A percentile compares a stretch with the other conserved stretches of the same genome.
Evolutionary conservation across 2,113 vertebrate species (phyloP).

Genomic region (Dascyllus trimaculatus): DNA sequence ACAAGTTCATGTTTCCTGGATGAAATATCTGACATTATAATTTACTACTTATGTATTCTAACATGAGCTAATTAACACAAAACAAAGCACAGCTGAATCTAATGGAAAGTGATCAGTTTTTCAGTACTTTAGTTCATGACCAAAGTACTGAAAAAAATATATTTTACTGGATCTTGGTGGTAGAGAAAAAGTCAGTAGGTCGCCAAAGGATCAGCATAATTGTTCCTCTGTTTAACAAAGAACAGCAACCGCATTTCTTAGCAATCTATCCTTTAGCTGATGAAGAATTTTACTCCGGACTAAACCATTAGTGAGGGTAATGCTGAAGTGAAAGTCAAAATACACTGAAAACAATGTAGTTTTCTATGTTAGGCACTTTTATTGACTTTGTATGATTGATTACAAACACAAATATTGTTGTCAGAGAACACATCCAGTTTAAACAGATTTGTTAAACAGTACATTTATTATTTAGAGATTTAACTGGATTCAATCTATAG

Average conservation of each 20-base stretch:
- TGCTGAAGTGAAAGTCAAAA: slow-evolving; percentile 10
- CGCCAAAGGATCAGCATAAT: background rate
- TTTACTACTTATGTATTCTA: no score
- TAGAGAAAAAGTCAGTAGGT: no score
- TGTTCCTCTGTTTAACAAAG: background rate
- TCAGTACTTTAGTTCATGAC: no score
- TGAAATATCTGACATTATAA: no score
- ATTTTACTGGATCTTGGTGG: no score
- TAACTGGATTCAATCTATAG: slow-evolving; percentile 33
- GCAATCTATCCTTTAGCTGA: background rate
- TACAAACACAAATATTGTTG: slow-evolving; percentile 76
- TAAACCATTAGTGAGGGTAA: background rate
- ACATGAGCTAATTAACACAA: no score
- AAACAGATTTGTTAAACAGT: slow-evolving; percentile 51
- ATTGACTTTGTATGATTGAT: slow-evolving; percentile 80
- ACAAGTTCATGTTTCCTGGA: no score
- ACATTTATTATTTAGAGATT: slow-evolving; percentile 30
- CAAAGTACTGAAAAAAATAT: no score
- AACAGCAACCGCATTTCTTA: background rate
- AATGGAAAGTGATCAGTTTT: no score
- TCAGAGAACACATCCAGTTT: slow-evolving; percentile 58
- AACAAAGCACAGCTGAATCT: no score
- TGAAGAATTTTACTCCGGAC: background rate
- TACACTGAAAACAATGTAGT: slow-evolving; percentile 35
- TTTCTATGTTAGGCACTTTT: slow-evolving; percentile 87